A percentile compares a stretch with the other conserved stretches of the same genome.
phyloP scores from a whole-genome alignment of 2,888 invertebrate species.

The Nymphalis urticae region DNA sequence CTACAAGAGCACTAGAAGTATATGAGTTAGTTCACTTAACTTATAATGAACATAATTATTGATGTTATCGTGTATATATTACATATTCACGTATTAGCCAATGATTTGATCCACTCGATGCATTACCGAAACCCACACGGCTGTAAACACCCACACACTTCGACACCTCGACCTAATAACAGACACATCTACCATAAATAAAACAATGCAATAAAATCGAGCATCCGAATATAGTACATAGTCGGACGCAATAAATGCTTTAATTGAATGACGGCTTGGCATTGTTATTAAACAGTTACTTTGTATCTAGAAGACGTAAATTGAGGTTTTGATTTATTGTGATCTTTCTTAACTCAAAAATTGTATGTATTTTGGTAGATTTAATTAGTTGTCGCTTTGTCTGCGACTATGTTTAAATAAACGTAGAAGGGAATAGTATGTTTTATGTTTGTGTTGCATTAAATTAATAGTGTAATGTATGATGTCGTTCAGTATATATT shows the following conservation, averaged over 20 bases:
- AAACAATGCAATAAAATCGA: constrained; percentile 8
- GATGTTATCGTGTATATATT: constrained; percentile 14
- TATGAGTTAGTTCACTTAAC: constrained; percentile 1
- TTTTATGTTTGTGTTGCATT: too few relatives aligned
- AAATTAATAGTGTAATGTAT: too few relatives aligned
- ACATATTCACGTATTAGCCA: constrained; percentile 38
- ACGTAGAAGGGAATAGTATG: neutral
- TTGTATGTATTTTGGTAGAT: neutral
- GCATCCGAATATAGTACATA: neutral
- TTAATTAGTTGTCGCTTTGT: too few relatives aligned
- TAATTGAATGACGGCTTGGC: neutral
- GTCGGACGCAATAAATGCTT: neutral
- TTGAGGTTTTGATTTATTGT: constrained; percentile 5
- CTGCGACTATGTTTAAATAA: constrained; percentile 16
- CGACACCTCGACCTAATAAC: constrained; percentile 36
- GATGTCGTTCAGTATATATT: too few relatives aligned
- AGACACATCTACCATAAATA: constrained; percentile 21
- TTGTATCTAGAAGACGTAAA: neutral
- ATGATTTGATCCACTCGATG: constrained; percentile 38
- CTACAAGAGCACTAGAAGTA: neutral
- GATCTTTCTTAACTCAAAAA: neutral
- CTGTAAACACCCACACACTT: constrained; percentile 41
- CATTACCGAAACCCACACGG: constrained; percentile 42
- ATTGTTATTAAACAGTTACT: constrained; percentile 3
- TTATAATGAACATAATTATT: constrained; percentile 2